Percentiles rank a stretch among this genome's conserved stretches.
Conservation (phyloP, 2,113 vertebrate species). For the Cheilinus undulatus region DNA sequence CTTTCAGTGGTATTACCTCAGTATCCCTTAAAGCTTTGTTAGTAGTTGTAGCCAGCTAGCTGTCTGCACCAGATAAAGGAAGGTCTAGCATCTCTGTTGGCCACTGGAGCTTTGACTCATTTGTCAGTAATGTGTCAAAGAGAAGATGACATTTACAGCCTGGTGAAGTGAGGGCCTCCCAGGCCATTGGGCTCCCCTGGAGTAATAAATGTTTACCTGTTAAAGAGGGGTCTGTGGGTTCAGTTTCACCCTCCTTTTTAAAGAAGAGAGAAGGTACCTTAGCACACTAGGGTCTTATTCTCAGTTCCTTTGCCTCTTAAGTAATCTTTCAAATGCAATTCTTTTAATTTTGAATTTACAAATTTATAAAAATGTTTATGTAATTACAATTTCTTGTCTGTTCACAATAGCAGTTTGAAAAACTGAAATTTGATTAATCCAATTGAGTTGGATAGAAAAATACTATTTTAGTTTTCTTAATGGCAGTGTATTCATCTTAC, state of each 20-base stretch:
- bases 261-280: conserved; percentile 81
- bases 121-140: conserved; percentile 96
- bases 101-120: conserved; percentile 87
- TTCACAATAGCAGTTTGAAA: too few species aligned
- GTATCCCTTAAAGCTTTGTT: conserved; percentile 4
- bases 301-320: too few species aligned
- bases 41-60: conserved; percentile 45
- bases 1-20: background rate
- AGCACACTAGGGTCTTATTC: conserved; percentile 88
- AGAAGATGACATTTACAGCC: conserved; percentile 98
- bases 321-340: conserved; percentile 89
- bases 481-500: too few species aligned
- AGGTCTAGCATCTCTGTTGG: conserved; percentile 67
- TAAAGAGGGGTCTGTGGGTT: conserved; percentile 91
- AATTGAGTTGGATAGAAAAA: too few species aligned
- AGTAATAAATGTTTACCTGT: conserved; percentile 99
- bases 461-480: too few species aligned
- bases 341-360: background rate
- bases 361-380: background rate
- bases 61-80: conserved; percentile 55
- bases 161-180: conserved; percentile 92
- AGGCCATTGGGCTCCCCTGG: conserved; percentile 91
- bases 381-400: background rate
- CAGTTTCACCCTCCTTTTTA: conserved; percentile 85
- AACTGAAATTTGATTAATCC: too few species aligned